Evolutionary conservation across 2,888 invertebrate species (phyloP), one percentile per base, ranked within the genome.

Genomic region (Drosophila siamana): DNA sequence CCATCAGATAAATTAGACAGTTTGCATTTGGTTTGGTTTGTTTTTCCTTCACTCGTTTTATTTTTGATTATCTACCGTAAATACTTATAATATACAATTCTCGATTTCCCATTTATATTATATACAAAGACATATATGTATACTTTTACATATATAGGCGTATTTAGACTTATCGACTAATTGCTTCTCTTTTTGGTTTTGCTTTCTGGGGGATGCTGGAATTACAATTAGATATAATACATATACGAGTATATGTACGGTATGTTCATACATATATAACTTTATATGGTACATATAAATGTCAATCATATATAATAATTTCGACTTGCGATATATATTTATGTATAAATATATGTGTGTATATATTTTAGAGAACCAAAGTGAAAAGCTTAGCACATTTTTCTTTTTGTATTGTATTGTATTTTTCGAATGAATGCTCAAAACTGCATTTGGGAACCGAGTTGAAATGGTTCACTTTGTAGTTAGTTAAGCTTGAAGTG

Each of bases 31-130:
- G 19, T 50, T 41, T 46, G 7, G 19, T 50, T 41, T 46, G 7
- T 13, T 51, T 52, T 71, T 65, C 64, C 30, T 62, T 73, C 36
- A 67, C 54, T 67, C 63, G 56, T 71, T 80, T 83, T 88, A 88
- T 85, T 87, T 88, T 86, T 85, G 85, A 85, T 85, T 85, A 85
- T 85, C 85, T 86, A 85, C 81, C 79, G 82, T 85, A 88, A 84
- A 84, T 85, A 81, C 87, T 88, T 85, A 85, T 65, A 62, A 74
- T 73, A 77, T 81, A 86, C 76, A 86, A 61, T 68, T 76, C 63
- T 67, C 36, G 7, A 7, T 38, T 38, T 38, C 15, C 15, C 15
- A 43, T 46, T 48, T 43, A 65, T 79, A 61, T 77, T 86, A 83
- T 87, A 82, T 83, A 83, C 78, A 83, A 69, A 69, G 85, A 76